phyloP scores from a whole-genome alignment of 2,888 invertebrate genomes.

The Acleris laterana region DNA sequence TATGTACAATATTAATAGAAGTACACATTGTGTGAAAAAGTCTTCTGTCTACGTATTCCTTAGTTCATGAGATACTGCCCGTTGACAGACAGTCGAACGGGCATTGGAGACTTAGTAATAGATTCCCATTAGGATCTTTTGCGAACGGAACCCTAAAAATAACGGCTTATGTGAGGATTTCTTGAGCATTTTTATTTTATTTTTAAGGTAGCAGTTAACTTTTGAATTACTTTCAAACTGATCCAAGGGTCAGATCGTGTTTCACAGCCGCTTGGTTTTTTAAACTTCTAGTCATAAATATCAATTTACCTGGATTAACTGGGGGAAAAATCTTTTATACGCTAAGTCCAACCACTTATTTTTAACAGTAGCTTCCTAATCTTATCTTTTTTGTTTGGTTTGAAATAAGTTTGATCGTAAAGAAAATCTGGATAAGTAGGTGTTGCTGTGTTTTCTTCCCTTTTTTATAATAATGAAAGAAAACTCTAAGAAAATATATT shows the following conservation, averaged over 20 bases:
- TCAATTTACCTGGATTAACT: slow-evolving; percentile 45
- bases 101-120: too few relatives aligned
- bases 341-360: slow-evolving; percentile 53
- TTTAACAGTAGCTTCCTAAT: slow-evolving; percentile 48
- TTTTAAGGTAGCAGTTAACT: neutral
- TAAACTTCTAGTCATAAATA: slow-evolving; percentile 5
- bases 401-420: slow-evolving; percentile 51
- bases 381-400: slow-evolving; percentile 49
- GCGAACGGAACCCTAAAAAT: too few relatives aligned
- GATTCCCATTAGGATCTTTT: too few relatives aligned
- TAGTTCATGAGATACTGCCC: too few relatives aligned
- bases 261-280: neutral
- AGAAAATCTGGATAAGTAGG: slow-evolving; percentile 38
- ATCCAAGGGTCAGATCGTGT: neutral
- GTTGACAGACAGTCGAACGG: too few relatives aligned
- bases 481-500: slow-evolving; percentile 18
- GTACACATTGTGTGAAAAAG: too few relatives aligned
- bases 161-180: too few relatives aligned
- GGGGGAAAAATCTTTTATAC: slow-evolving; percentile 53
- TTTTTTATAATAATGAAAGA: slow-evolving; percentile 25
- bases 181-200: too few relatives aligned
- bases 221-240: neutral
- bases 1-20: too few relatives aligned
- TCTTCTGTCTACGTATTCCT: too few relatives aligned
- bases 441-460: slow-evolving; percentile 26